phyloP scores from a whole-genome alignment of 2,888 invertebrate genomes.

The Notodonta ziczac region DNA sequence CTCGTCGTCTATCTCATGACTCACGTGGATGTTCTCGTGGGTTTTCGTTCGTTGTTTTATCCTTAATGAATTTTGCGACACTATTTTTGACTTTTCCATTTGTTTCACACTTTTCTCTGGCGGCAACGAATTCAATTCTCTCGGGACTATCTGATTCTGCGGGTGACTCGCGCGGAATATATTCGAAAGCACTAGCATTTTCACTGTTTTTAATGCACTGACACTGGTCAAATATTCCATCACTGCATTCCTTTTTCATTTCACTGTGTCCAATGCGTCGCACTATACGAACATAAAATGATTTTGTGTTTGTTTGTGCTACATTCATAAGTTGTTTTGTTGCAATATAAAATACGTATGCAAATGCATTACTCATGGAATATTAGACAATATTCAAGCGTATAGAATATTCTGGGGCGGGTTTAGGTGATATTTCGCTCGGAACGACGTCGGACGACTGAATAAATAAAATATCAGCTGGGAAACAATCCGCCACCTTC shows the following conservation, averaged over 20 bases:
- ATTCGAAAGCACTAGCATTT: constrained; percentile 81
- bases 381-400: constrained; percentile 68
- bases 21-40: constrained; percentile 59
- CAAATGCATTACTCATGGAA: constrained; percentile 71
- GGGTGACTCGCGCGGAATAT: constrained; percentile 75
- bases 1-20: constrained; percentile 49
- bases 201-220: constrained; percentile 76
- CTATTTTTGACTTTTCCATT: constrained; percentile 51
- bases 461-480: constrained; percentile 66
- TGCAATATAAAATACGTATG: constrained; percentile 55
- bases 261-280: constrained; percentile 52
- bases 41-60: constrained; percentile 72
- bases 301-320: constrained; percentile 65
- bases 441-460: constrained; percentile 49
- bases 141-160: constrained; percentile 63
- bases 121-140: constrained; percentile 51
- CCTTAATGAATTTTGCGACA: constrained; percentile 66
- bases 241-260: constrained; percentile 80
- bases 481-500: constrained; percentile 50
- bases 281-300: constrained; percentile 55
- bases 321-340: constrained; percentile 54
- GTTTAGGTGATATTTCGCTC: constrained; percentile 62
- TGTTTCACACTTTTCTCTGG: constrained; percentile 47
- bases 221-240: constrained; percentile 80
- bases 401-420: constrained; percentile 65